Percentiles rank a stretch among this genome's conserved stretches.
phyloP scores from a whole-genome alignment of 2,797 vertebrate genomes.

The Lerista edwardsae region DNA sequence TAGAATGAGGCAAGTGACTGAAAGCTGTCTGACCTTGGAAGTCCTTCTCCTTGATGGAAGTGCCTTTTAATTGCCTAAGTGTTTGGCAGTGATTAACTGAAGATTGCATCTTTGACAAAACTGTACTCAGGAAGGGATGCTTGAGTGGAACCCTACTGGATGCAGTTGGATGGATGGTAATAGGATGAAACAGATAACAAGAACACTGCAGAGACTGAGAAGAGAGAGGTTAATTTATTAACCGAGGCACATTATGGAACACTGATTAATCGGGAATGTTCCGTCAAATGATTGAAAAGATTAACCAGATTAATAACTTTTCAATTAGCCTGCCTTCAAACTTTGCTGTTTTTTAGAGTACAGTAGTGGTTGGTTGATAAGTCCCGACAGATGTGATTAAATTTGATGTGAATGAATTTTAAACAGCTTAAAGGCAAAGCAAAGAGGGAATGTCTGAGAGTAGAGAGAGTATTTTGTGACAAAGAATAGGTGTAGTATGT shows the following conservation, averaged over 20 bases:
- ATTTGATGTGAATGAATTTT: not conserved
- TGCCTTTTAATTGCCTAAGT: slow-evolving; percentile 13
- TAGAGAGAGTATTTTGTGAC: not conserved
- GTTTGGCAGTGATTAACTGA: slow-evolving; percentile 17
- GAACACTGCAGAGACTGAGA: not conserved
- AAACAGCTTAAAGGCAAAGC: not conserved
- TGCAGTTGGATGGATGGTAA: not conserved
- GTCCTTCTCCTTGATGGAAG: not conserved
- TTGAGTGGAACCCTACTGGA: not conserved
- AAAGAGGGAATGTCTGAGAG: not conserved
- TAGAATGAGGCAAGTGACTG: not conserved
- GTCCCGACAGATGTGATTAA: not conserved
- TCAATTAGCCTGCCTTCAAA: slow-evolving; percentile 21
- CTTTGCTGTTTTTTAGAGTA: not conserved
- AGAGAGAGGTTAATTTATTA: slow-evolving; percentile 18
- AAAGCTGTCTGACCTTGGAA: not conserved
- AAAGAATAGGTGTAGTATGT: not conserved
- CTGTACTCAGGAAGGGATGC: not conserved
- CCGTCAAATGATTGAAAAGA: slow-evolving; percentile 10
- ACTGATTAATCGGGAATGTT: not conserved
- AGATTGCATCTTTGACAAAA: not conserved
- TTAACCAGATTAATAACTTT: slow-evolving; percentile 20
- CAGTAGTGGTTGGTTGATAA: not conserved
- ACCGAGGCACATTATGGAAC: not conserved
- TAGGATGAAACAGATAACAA: slow-evolving; percentile 1